Evolutionary conservation across 2,888 invertebrate genomes (phyloP).

Genomic region (Synergus umbraculus): DNA sequence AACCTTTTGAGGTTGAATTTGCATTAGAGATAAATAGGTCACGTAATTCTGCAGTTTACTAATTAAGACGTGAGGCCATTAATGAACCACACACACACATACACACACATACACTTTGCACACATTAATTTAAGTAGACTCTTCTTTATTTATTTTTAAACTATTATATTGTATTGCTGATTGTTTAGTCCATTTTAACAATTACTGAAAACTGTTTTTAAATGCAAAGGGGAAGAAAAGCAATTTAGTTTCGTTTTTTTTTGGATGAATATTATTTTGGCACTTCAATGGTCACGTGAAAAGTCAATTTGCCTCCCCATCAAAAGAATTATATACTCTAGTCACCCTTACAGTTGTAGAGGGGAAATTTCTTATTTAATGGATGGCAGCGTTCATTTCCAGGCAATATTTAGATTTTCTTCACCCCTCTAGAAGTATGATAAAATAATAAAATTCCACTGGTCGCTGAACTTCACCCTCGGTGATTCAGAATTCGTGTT

Average conservation of each 20-base stretch:
- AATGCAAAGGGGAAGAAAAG: neutral
- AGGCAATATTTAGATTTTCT: slow-evolving; percentile 25
- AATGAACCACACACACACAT: neutral
- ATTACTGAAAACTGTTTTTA: neutral
- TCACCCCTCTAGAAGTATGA: neutral
- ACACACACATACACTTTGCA: slow-evolving; percentile 8
- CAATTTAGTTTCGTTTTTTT: neutral
- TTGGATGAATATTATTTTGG: slow-evolving; percentile 5
- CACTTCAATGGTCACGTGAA: slow-evolving; percentile 31
- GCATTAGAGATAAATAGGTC: neutral
- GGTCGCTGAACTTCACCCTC: neutral
- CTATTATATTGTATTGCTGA: too few species aligned
- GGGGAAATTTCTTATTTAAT: slow-evolving; percentile 25
- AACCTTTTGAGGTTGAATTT: neutral
- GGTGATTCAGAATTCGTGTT: slow-evolving; percentile 16
- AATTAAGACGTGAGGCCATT: slow-evolving; percentile 8
- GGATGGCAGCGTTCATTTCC: slow-evolving; percentile 5
- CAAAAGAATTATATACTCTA: neutral
- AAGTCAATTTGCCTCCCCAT: slow-evolving; percentile 18
- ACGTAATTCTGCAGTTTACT: slow-evolving; percentile 14
- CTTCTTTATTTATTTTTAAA: too few species aligned
- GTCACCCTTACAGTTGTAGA: slow-evolving; percentile 13
- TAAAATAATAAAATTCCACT: slow-evolving; percentile 26
- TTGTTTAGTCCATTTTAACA: too few species aligned
- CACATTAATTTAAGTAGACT: neutral